Base-by-base conservation (phyloP, 2,888 invertebrate genomes). In the Protophormia terraenovae region DNA sequence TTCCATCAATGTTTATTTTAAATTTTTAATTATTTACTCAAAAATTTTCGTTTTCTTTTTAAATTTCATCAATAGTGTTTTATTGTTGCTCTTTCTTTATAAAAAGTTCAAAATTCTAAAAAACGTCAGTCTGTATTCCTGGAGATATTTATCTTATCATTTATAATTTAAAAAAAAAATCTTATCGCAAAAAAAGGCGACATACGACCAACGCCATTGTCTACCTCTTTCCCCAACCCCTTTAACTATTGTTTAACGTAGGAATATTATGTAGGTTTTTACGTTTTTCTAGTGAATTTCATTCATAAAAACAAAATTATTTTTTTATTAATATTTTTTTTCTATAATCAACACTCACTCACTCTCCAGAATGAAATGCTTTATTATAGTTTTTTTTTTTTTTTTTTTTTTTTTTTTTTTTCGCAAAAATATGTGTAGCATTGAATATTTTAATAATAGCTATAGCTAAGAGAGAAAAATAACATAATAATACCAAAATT, bases 271-370 rank as follows among this genome's bases (percentile, higher is more conserved):
- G 62, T 75, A 47, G 73, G 62, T 35, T 71, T 75, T 45, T 12
- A 45, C 73, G 50, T 27, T 29, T 60, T 60, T 22, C 27, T n/a
- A n/a, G 12, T 22, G 14, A 60, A 62, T 62, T 75, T 75, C 75
- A 76, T 76, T 76, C 75, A 76, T 64, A 64, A 64, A 76, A 35
- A 27, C 6, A 32, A 45, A 24, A 12, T 29, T 60, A 14, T 60
- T 60, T 64, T 27, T 53, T 69, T 29, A 27, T 55, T 55, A 27
- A 32, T 6, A 24, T 14, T 58, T 16, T 29, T 16, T 58, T 16
- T n/a, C n/a, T n/a, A n/a, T n/a, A n/a, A n/a, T n/a, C n/a, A 58
- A 32, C 29, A 47, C n/a, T 14, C 10, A 10, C 53, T 27, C 50
- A 22, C 10, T 50, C 19, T 12, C 0, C 10, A 24, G 14, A 53